Percentiles rank a stretch among this genome's conserved stretches.
Evolutionary conservation across 2,888 invertebrate genomes (phyloP).

Genomic region (Zele albiditarsus): DNA sequence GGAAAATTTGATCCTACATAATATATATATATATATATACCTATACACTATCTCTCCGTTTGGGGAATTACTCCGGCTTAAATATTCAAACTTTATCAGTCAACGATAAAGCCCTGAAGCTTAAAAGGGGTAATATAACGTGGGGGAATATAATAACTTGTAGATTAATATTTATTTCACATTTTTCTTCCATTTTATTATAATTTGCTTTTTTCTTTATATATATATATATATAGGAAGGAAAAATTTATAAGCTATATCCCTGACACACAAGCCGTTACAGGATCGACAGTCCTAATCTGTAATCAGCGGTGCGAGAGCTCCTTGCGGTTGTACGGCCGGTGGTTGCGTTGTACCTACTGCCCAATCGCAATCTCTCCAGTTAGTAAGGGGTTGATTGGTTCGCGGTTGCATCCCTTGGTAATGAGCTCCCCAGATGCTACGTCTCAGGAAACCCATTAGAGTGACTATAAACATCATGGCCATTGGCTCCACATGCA

Average conservation of each 20-base stretch:
- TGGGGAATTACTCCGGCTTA: background rate
- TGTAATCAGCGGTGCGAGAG: constrained; percentile 60
- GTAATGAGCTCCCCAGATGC: constrained; percentile 71
- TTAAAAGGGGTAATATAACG: background rate
- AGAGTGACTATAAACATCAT: constrained; percentile 64
- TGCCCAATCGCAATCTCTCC: constrained; percentile 49
- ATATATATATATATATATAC: background rate
- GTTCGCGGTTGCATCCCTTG: constrained; percentile 71
- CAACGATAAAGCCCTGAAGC: background rate
- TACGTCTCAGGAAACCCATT: constrained; percentile 71
- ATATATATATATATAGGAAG: background rate
- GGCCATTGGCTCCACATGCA: constrained; percentile 26
- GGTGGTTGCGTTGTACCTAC: constrained; percentile 22
- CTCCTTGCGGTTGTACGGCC: constrained; percentile 63
- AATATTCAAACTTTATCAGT: constrained; percentile 13
- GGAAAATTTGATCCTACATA: background rate
- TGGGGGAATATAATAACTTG: constrained; percentile 1
- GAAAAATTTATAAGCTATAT: background rate
- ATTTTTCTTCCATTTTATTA: background rate
- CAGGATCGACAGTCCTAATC: constrained; percentile 50
- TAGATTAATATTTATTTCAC: background rate
- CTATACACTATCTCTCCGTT: background rate
- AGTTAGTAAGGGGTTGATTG: constrained; percentile 66
- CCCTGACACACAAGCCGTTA: constrained; percentile 32
- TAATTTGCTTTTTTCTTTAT: background rate